phyloP scores from a whole-genome alignment of 2,797 vertebrate species.

The Sibirionetta formosa region DNA sequence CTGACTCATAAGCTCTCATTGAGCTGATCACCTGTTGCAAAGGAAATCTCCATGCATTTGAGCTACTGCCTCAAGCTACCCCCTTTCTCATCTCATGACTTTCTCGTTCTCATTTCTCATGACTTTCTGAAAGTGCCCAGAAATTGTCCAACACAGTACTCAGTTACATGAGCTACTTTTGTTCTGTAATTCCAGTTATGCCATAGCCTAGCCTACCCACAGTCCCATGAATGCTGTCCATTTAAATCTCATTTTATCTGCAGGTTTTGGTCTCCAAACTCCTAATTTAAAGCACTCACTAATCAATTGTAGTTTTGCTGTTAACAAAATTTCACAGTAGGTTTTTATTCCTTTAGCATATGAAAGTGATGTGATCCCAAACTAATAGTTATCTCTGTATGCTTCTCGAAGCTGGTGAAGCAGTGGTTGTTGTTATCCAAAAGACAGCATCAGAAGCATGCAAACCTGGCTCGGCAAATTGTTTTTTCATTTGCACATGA shows the following conservation, averaged over 20 bases:
- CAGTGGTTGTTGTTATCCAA: neutral
- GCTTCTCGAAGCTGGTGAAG: neutral
- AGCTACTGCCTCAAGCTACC: neutral
- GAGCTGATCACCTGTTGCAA: neutral
- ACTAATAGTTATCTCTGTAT: neutral
- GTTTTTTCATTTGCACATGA: neutral
- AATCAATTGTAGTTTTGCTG: neutral
- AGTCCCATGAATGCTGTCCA: neutral
- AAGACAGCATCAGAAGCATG: neutral
- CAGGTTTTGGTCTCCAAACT: neutral
- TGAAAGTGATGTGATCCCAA: neutral
- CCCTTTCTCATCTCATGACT: neutral
- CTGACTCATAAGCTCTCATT: neutral
- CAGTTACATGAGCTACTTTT: fast-evolving
- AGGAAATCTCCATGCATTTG: fast-evolving
- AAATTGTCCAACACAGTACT: neutral
- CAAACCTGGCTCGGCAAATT: neutral
- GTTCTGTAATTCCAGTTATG: neutral
- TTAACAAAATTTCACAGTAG: neutral
- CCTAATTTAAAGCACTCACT: neutral
- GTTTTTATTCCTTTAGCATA: neutral
- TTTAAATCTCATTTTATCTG: neutral
- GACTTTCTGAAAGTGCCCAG: neutral
- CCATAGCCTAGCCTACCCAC: fast-evolving
- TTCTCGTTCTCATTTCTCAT: neutral